phyloP scores from a whole-genome alignment of 1,140 invertebrate species.

The Venturia canescens region DNA sequence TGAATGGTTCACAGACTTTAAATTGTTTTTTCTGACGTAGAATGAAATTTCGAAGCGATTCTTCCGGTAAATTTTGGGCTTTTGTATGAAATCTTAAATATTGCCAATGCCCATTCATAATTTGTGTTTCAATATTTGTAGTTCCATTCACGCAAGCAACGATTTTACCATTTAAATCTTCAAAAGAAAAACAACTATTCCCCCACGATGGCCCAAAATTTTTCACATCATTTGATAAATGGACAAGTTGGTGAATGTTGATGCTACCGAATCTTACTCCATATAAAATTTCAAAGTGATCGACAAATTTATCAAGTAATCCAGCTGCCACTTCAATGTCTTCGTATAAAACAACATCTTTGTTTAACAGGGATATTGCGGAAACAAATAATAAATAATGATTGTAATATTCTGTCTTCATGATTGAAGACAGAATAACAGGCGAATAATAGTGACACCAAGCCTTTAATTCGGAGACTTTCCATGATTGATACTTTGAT shows the following conservation, averaged over 20 bases:
- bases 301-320: slow-evolving; percentile 12
- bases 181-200: slow-evolving; percentile 37
- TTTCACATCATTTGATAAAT: slow-evolving; percentile 24
- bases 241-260: slow-evolving; percentile 46
- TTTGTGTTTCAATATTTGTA: too few species aligned
- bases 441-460: slow-evolving; percentile 25
- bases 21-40: too few species aligned
- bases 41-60: too few species aligned
- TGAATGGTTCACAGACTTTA: too few species aligned
- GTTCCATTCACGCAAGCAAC: slow-evolving; percentile 27
- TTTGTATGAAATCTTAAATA: too few species aligned
- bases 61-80: too few species aligned
- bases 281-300: slow-evolving; percentile 30
- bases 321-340: neutral
- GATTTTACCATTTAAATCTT: slow-evolving; percentile 48
- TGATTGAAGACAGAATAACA: neutral
- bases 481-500: too few species aligned
- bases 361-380: neutral
- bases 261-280: neutral
- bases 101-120: too few species aligned
- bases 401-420: neutral
- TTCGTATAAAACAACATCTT: neutral
- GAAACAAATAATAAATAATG: slow-evolving; percentile 14
- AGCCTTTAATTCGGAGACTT: slow-evolving; percentile 15
- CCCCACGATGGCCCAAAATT: slow-evolving; percentile 42